Evolutionary conservation across 2,888 invertebrate genomes (phyloP), one percentile per base, ranked within the genome.

Genomic region (Theristus sp.): DNA sequence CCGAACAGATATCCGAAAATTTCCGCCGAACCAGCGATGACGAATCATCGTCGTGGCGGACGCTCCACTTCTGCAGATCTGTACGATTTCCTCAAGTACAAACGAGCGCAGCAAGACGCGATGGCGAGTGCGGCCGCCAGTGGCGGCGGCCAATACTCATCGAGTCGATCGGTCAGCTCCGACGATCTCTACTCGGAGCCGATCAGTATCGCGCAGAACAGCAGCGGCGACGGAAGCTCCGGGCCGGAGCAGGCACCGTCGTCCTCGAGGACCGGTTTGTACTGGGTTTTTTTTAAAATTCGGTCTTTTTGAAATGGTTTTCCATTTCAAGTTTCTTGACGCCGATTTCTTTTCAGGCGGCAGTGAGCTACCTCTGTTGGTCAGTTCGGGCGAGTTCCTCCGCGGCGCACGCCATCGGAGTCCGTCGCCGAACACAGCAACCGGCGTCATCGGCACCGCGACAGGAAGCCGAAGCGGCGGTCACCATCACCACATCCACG

Each of bases 1-100:
- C 10, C 38, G 10, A 13, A 13, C 38, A 38, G 38, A 13, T 38
- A 38, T 38, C 38, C 38, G 38, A 38, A 38, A 17, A 38, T 25
- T 6, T 52, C n/a, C 17, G 52, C n/a, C 52, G 52, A 52, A 6
- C n/a, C 52, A n/a, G 22, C 52, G n/a, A n/a, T 24, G 52, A 6
- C 52, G 3, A n/a, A 20, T 3, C 3, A 3, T 25, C n/a, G 25
- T 25, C n/a, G 52, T 6, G n/a, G n/a, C n/a, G 17, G 52, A 6
- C 10, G 10, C 10, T 25, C n/a, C 26, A 6, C 24, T 27, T 3
- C 24, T 26, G n/a, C 3, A 3, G 58, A 25, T 27, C 49, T 58
- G 31, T 58, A 58, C 49, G 58, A 47, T 22, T 58, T 58, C 47
- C 58, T 58, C 58, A 58, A 58, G 27, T 58, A 58, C 58, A 58